Evolutionary conservation across 1,140 invertebrate species (phyloP), one percentile per base, ranked within the genome.

Genomic region (Probaryconus sp.): DNA sequence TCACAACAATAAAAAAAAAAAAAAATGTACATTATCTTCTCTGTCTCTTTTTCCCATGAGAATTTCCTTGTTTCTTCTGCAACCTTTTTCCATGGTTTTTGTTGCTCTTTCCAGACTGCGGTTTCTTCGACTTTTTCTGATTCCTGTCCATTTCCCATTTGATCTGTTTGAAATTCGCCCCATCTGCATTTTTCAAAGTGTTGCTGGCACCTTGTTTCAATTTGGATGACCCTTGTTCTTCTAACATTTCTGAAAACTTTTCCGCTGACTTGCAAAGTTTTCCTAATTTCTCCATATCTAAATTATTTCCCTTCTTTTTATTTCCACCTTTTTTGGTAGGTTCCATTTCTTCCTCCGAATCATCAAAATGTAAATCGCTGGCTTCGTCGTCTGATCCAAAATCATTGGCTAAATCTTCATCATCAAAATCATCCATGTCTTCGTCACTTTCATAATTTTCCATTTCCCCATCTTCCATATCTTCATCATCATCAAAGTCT

Each of bases 211-310:
- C 92, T 42, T 90, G 89, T 61, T 91, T 91, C 11, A 71, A 20
- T 53, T 89, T 91, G 1, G 89, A 88, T 31, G 88, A 86, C 1
- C 91, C 91, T 17, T 92, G 91, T 61, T 92, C 90, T 81, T 93
- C 92, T 26, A 94, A 76, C 72, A 93, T 88, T 13, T 92, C 91
- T 0, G 92, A 91, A 79, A 93, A 94, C 79, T 93, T 90, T 84
- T 93, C 93, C 0, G 92, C 92, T 0, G 92, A 92, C n/a, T 92
- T 91, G 80, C 93, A 93, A 18, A 92, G 30, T 82, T 81, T 10
- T 53, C 77, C 5, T 79, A 60, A 2, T 38, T 50, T 78, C 20
- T 48, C 56, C 35, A 1, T n/a, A n/a, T n/a, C n/a, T n/a, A n/a
- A n/a, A n/a, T n/a, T n/a, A n/a, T n/a, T n/a, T n/a, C n/a, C n/a